Base-by-base conservation (phyloP, 2,888 invertebrate genomes). In the Ochlodes sylvanus region DNA sequence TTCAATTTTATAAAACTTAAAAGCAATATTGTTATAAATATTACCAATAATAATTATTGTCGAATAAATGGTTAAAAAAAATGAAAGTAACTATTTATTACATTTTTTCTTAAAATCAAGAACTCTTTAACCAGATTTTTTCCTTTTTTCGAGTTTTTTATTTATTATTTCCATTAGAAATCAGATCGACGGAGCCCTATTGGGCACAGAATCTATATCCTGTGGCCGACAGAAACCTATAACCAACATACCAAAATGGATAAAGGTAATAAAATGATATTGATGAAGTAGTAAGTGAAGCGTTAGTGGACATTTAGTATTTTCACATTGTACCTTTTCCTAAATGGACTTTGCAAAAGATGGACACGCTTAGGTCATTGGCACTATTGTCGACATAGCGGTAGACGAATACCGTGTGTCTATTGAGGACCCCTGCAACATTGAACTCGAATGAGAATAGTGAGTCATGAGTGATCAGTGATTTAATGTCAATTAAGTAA, bases 331-430 rank as follows among this genome's bases (percentile, higher is more conserved):
- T 93, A 94, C 94, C 94, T 94, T 93, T 92, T 92, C 94, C 94
- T 93, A 94, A 88, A 90, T 92, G 90, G 82, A 94, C 81, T 93
- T 94, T 94, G 92, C 92, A 94, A 88, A 90, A 91, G 87, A 94
- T 84, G 86, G 93, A 93, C 80, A 94, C 88, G 85, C 88, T 90
- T 87, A 93, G 82, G 85, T 93, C 93, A 77, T 89, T 88, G 83
- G 88, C 87, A 87, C 83, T 91, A 87, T 81, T 88, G 85, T 94
- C 93, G 83, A 93, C 89, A 87, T 91, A 94, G 72, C 89, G 91
- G 86, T 92, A 94, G 83, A 89, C 87, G 86, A 88, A 93, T 86
- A 93, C 91, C 82, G 86, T 90, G 87, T 93, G 87, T 83, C 90
- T 92, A 91, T 85, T 84, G 82, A 93, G 87, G 84, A 92, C 92